A percentile compares a stretch with the other conserved stretches of the same genome.
Conservation (phyloP, 2,113 vertebrate species). For the Phylloscopus whistleri region DNA sequence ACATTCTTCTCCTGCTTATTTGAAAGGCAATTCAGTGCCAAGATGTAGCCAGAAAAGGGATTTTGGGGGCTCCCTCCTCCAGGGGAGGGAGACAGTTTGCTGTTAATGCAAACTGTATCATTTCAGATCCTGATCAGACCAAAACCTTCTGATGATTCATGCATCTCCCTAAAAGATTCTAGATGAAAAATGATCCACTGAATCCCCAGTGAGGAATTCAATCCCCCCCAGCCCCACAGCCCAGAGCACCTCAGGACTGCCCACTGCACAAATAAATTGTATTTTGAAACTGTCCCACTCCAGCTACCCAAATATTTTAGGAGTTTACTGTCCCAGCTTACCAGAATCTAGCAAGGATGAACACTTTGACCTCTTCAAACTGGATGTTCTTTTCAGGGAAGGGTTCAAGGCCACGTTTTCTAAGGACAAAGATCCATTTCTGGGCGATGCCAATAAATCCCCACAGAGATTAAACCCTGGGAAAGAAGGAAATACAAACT, state of each 20-base stretch:
- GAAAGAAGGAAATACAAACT: background rate
- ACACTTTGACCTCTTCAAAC: slow-evolving; percentile 70
- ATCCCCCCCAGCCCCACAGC: background rate
- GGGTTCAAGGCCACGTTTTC: slow-evolving; percentile 66
- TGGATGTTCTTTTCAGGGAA: slow-evolving; percentile 72
- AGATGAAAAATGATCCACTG: background rate
- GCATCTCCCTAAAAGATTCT: background rate
- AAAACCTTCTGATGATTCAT: background rate
- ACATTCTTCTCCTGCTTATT: background rate
- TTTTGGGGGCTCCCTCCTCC: background rate
- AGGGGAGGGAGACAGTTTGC: background rate
- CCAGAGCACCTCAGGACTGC: background rate
- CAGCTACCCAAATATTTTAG: background rate
- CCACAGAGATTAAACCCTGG: slow-evolving; percentile 69
- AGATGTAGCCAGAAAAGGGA: background rate
- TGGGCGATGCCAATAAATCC: slow-evolving; percentile 35
- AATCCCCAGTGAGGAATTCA: background rate
- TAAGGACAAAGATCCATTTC: slow-evolving; percentile 23
- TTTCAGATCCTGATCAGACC: background rate
- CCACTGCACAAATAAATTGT: background rate
- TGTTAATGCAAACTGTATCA: background rate
- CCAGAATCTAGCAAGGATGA: slow-evolving; percentile 30
- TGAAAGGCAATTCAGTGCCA: background rate
- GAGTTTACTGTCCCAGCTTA: background rate
- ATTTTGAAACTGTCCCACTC: background rate